phyloP scores from a whole-genome alignment of 2,113 vertebrate genomes.

The Turnix velox region DNA sequence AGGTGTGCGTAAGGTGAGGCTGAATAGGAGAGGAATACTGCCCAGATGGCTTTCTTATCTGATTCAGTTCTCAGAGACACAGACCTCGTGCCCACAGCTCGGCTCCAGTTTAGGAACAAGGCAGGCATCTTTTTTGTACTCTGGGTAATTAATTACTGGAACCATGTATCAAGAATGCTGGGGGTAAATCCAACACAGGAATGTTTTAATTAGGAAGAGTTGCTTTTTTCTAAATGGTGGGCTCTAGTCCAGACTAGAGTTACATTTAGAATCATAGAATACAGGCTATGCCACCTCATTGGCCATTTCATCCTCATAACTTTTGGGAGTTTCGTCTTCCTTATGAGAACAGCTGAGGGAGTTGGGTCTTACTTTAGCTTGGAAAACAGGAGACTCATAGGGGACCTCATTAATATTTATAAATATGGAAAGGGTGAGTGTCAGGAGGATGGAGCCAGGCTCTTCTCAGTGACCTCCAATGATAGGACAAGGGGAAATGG shows the following conservation, averaged over 20 bases:
- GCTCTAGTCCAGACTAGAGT: slow-evolving; percentile 1
- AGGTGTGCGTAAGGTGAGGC: not conserved
- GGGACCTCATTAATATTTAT: too few relatives aligned
- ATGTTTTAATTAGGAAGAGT: slow-evolving; percentile 30
- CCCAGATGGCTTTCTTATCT: not conserved
- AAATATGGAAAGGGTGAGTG: too few relatives aligned
- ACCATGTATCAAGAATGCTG: not conserved
- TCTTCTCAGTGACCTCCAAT: too few relatives aligned
- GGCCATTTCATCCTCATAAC: not conserved
- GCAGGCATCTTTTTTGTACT: not conserved
- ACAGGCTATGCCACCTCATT: not conserved
- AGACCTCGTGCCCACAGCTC: not conserved
- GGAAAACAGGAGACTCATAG: too few relatives aligned
- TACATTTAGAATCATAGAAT: not conserved
- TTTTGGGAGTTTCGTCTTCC: too few relatives aligned
- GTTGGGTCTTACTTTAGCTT: too few relatives aligned
- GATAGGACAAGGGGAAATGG: too few relatives aligned
- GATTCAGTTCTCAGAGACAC: not conserved
- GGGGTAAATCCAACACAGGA: slow-evolving; percentile 20
- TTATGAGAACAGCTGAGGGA: too few relatives aligned
- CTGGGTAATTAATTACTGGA: not conserved
- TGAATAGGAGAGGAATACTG: not conserved
- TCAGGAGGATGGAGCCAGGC: too few relatives aligned
- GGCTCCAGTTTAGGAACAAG: not conserved
- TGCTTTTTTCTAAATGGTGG: slow-evolving; percentile 1